Evolutionary conservation across 1,140 invertebrate genomes (phyloP), one percentile per base, ranked within the genome.

Genomic region (Cotesia chilonis): DNA sequence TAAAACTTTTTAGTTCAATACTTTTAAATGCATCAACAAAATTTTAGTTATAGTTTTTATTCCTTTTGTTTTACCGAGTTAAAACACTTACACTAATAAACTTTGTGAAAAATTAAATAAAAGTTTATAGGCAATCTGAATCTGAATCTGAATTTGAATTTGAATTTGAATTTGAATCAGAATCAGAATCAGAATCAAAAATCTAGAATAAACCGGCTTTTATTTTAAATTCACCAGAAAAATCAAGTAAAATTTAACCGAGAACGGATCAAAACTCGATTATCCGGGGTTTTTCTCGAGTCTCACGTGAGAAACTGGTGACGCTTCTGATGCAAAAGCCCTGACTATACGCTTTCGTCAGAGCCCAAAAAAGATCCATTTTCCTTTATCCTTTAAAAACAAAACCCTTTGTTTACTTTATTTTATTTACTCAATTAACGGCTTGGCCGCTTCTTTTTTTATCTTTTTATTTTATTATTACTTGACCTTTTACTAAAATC

Each of bases 231-330:
- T 9, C 41, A 47, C 41, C 41, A 57, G n/a, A 57, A n/a, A 20
- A 57, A 57, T 57, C 54, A 57, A 57, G 54, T 57, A n/a, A 57
- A 20, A 14, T 57, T 57, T 20, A 57, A 57, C 54, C 12, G n/a
- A n/a, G 54, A 10, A 47, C 10, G 41, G 54, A 57, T 57, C 7
- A 57, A 57, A 57, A 57, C 20, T 20, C 54, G 54, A 57, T 57
- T 57, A 57, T 20, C 54, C 5, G 9, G 54, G 20, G 54, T 57
- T 57, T 14, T 57, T 14, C 41, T 47, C 4, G 2, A 20, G 20
- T 57, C 12, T 57, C 7, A 57, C 54, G 5, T n/a, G 54, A 20
- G 54, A 57, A 17, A 57, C n/a, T n/a, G 54, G 9, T 47, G 6
- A 10, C 5, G 41, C 41, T 57, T 57, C 54, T 20, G 54, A 57